A percentile compares a stretch with the other conserved stretches of the same genome.
Conservation (phyloP, 2,113 vertebrate species). For the Upupa epops region DNA sequence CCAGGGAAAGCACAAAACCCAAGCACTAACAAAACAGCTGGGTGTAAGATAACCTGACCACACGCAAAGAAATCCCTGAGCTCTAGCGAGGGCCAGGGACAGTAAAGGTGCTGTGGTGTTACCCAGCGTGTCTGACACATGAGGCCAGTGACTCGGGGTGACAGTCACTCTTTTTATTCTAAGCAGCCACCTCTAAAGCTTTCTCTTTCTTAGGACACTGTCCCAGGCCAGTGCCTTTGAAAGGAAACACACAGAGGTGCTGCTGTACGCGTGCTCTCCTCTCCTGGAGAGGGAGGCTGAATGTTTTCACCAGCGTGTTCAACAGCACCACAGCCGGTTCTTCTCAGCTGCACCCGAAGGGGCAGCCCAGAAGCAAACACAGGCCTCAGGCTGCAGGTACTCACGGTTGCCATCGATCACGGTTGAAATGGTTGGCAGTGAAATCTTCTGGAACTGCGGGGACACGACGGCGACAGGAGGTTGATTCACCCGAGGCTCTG, state of each 20-base stretch:
- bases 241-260: neutral
- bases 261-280: neutral
- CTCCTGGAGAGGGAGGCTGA: neutral
- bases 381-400: constrained; percentile 52
- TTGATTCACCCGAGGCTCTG: constrained; percentile 94
- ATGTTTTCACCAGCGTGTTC: neutral
- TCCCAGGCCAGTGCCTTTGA: neutral
- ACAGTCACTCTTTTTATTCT: neutral
- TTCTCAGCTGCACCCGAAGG: neutral
- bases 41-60: neutral
- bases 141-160: neutral
- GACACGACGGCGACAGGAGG: constrained; percentile 92
- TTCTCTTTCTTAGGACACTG: neutral
- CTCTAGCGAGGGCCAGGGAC: neutral
- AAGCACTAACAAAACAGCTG: neutral
- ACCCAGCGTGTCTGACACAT: rapidly evolving
- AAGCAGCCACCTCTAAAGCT: constrained; percentile 5
- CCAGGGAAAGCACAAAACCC: neutral
- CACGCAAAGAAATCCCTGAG: neutral
- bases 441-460: constrained; percentile 92
- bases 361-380: neutral
- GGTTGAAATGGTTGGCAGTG: constrained; percentile 93
- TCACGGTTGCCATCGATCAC: constrained; percentile 97
- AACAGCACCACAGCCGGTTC: neutral
- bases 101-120: neutral